Evolutionary conservation across 1,140 invertebrate species (phyloP), one percentile per base, ranked within the genome.

Genomic region (Calosoma granatense): DNA sequence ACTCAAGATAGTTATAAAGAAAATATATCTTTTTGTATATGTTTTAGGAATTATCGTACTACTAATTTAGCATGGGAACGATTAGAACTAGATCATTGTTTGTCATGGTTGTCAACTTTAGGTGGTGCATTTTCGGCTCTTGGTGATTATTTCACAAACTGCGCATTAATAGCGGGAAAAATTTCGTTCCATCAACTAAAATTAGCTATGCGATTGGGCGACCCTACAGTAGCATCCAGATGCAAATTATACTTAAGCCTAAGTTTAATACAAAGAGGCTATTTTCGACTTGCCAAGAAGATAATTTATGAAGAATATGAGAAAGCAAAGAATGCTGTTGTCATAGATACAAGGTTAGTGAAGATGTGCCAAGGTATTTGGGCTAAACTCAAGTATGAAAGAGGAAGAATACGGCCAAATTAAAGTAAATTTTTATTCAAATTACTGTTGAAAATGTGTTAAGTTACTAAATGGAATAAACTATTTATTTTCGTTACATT

Each of bases 61-160:
- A 70, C 60, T 30, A 55, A 58, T 56, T 75, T 78, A 63, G 73
- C 72, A 20, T 73, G 75, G 72, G 84, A 89, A 72, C 76, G 78
- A 61, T 77, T 84, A 61, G 85, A 92, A 73, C 74, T 93, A 60
- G 89, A 93, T 67, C 81, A 90, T 76, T 78, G 87, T 6, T 86
- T 96, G 79, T 92, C 91, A 2, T 96, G 93, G 92, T 75, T 97
- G 1, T 97, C 93, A n/a, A 97, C 94, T 1, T 76, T 98, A 12
- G 94, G 94, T 52, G 94, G 94, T 43, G 94, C 90, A 2, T 97
- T 90, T 74, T 97, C 94, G 19, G 86, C 93, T 6, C 76, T 97
- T 51, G 94, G 94, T 15, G 94, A 97, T 67, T 80, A 88, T 61
- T 87, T 86, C 73, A 65, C 74, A 53, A 72, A 84, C 65, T 94